phyloP scores from a whole-genome alignment of 2,797 vertebrate genomes.

The Catharus ustulatus region DNA sequence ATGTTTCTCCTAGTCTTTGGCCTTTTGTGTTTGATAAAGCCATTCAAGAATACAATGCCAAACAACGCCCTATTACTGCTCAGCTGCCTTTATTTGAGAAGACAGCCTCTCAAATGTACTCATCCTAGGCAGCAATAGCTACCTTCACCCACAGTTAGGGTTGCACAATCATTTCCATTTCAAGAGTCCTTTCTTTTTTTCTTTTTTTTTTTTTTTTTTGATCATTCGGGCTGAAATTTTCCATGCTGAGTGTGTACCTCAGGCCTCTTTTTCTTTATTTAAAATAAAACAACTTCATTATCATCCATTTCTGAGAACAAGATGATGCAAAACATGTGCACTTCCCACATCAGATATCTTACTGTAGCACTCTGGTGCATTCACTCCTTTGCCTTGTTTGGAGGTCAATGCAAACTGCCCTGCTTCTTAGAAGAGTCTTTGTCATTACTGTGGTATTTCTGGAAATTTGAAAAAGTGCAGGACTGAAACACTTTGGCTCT shows the following conservation, averaged over 20 bases:
- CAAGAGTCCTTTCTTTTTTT: neutral
- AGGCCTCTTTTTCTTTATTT: neutral
- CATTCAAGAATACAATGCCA: neutral
- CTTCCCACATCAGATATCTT: neutral
- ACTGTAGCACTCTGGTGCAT: neutral
- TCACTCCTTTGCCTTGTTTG: neutral
- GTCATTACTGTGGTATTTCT: neutral
- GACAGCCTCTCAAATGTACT: neutral
- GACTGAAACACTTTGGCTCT: neutral
- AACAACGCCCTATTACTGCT: neutral
- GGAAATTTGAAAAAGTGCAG: neutral
- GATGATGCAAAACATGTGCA: neutral
- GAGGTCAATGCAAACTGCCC: neutral
- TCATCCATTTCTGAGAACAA: neutral
- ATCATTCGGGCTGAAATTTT: neutral
- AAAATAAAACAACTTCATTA: neutral
- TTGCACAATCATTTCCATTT: neutral
- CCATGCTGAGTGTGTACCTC: neutral
- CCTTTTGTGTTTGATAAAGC: slow-evolving; percentile 1
- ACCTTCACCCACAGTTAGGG: neutral
- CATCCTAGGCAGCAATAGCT: neutral
- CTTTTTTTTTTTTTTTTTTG: too few relatives aligned
- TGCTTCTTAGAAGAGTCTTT: slow-evolving; percentile 5
- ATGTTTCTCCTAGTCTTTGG: neutral
- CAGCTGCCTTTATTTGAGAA: neutral